These are phyloP conservation scores for Dysdera silvatica DNA, from an alignment of 1,140 invertebrate species.

Conservation along the genomic window DNA sequence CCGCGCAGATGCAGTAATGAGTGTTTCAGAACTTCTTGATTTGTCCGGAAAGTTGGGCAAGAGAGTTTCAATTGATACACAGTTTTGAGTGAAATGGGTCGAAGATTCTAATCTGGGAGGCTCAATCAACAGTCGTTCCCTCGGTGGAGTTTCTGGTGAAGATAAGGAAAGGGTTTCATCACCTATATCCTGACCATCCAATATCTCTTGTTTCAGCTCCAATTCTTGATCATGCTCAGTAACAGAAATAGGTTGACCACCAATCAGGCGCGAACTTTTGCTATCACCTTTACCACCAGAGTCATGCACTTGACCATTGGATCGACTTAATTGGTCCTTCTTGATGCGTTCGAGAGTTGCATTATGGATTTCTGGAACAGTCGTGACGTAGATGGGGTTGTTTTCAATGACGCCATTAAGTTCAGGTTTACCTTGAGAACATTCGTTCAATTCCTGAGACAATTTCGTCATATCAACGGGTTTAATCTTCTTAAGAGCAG, in stretches of 20 bases:
- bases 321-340: conserved; percentile 8
- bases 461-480: conserved; percentile 92
- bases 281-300: conserved; percentile 27
- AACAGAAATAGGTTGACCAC: conserved; percentile 6
- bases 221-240: conserved; percentile 27
- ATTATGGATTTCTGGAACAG: conserved; percentile 50
- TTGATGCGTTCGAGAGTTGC: conserved; percentile 26
- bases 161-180: conserved; percentile 10
- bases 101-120: conserved; percentile 1
- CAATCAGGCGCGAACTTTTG: conserved; percentile 5
- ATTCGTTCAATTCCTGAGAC: conserved; percentile 70
- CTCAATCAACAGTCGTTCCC: conserved; percentile 19
- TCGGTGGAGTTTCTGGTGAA: conserved; percentile 22
- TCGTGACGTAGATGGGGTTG: conserved; percentile 66
- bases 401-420: conserved; percentile 62
- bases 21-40: conserved; percentile 9
- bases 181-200: conserved; percentile 12
- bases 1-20: conserved; percentile 12
- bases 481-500: conserved; percentile 79
- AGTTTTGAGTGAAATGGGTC: conserved; percentile 12
- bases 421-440: conserved; percentile 53
- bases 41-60: conserved; percentile 22
- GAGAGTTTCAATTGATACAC: conserved; percentile 22
- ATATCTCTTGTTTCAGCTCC: conserved; percentile 29
- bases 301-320: conserved; percentile 1